Conservation (phyloP, 2,888 invertebrate species). For the Drosophila fungiperda region DNA sequence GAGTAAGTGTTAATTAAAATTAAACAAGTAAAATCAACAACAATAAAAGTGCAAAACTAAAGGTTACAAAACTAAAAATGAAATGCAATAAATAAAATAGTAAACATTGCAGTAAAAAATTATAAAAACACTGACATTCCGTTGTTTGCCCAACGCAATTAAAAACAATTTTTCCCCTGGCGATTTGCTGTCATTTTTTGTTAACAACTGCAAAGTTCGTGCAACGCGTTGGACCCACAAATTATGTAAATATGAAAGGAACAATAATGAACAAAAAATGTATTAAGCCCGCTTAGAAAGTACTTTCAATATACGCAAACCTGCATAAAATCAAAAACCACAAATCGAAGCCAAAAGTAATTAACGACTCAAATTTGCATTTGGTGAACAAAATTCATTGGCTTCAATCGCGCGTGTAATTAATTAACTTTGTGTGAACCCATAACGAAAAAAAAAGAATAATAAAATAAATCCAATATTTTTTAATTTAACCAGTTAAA, state of each 20-base stretch:
- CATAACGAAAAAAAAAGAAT: neutral
- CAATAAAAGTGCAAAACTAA: constrained; percentile 7
- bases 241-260: constrained; percentile 35
- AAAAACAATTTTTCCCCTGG: constrained; percentile 17
- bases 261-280: constrained; percentile 7
- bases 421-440: constrained; percentile 13
- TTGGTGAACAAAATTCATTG: constrained; percentile 43
- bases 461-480: constrained; percentile 25
- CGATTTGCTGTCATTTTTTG: constrained; percentile 9
- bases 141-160: constrained; percentile 7
- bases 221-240: constrained; percentile 23
- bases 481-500: neutral
- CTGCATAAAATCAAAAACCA: constrained; percentile 7
- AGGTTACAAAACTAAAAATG: neutral
- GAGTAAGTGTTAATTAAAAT: constrained; percentile 76
- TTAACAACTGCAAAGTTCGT: constrained; percentile 28
- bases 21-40: neutral
- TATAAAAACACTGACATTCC: constrained; percentile 4
- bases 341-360: constrained; percentile 30
- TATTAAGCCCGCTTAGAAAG: constrained; percentile 58
- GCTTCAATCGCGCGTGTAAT: constrained; percentile 60
- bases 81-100: neutral
- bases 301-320: constrained; percentile 31
- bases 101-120: constrained; percentile 9
- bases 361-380: constrained; percentile 28